phyloP scores from a whole-genome alignment of 2,888 invertebrate genomes.

The Rhodophaea formosa region DNA sequence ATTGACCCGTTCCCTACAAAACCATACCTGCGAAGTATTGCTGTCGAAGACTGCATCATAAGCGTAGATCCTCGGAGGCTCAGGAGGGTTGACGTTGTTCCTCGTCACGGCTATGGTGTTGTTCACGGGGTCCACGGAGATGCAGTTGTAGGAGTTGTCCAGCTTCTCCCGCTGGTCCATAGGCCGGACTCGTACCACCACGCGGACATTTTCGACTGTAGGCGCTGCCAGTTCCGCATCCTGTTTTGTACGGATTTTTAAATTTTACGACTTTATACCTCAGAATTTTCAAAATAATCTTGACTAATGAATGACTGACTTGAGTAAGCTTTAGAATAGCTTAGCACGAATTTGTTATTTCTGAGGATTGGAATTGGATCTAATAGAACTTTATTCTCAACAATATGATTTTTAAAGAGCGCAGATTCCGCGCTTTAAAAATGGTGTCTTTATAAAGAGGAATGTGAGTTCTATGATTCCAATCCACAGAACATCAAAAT shows the following conservation, averaged over 20 bases:
- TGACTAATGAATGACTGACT: too few relatives aligned
- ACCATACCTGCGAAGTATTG: slow-evolving; percentile 88
- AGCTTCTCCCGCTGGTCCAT: slow-evolving; percentile 92
- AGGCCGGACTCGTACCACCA: slow-evolving; percentile 97
- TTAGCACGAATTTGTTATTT: too few relatives aligned
- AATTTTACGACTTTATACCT: background rate
- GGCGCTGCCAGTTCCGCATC: slow-evolving; percentile 76
- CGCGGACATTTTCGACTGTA: slow-evolving; percentile 96
- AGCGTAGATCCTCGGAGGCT: slow-evolving; percentile 93
- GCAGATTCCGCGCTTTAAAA: too few relatives aligned
- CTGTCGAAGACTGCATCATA: slow-evolving; percentile 97
- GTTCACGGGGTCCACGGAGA: slow-evolving; percentile 88
- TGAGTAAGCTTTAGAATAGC: too few relatives aligned
- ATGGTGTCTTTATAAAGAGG: too few relatives aligned
- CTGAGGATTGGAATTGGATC: too few relatives aligned
- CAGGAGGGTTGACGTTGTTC: slow-evolving; percentile 85
- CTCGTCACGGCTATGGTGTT: slow-evolving; percentile 89
- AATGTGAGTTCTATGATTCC: too few relatives aligned
- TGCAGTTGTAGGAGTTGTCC: slow-evolving; percentile 86
- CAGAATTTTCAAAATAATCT: too few relatives aligned
- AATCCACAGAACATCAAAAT: too few relatives aligned
- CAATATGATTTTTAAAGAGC: too few relatives aligned
- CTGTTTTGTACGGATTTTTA: slow-evolving; percentile 39
- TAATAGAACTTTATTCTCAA: too few relatives aligned
- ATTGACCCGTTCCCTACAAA: background rate